Percentiles rank a stretch among this genome's conserved stretches.
Evolutionary conservation across 2,888 invertebrate genomes (phyloP).

Genomic region (Synergus japonicus): DNA sequence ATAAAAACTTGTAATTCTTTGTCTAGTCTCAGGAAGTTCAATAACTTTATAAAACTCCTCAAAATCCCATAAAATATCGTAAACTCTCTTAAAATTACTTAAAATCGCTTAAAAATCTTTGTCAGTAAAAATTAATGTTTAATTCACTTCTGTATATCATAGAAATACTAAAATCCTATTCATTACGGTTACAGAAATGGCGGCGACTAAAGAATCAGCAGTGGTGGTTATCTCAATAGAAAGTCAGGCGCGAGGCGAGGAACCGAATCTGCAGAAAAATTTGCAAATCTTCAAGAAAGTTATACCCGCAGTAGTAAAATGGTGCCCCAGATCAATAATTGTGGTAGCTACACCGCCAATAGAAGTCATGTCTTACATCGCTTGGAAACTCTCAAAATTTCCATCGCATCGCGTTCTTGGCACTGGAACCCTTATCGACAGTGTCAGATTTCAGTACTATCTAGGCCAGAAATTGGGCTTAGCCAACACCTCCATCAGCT

Average conservation of each 20-base stretch:
- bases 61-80: too few species aligned
- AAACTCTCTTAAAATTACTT: too few species aligned
- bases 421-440: conserved; percentile 80
- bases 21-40: too few species aligned
- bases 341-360: conserved; percentile 73
- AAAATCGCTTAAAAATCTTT: neutral
- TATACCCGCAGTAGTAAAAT: conserved; percentile 66
- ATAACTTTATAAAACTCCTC: too few species aligned
- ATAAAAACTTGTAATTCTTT: too few species aligned
- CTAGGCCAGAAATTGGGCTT: conserved; percentile 78
- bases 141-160: neutral
- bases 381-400: conserved; percentile 81
- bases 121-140: neutral
- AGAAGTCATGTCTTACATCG: conserved; percentile 80
- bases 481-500: conserved; percentile 78
- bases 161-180: neutral
- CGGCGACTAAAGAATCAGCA: conserved; percentile 66
- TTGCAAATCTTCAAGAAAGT: conserved; percentile 65
- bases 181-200: conserved; percentile 60
- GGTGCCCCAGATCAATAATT: conserved; percentile 66
- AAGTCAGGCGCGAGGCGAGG: conserved; percentile 57
- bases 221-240: conserved; percentile 67
- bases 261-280: conserved; percentile 63
- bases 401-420: conserved; percentile 80
- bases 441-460: conserved; percentile 79